Percentiles rank a stretch among this genome's conserved stretches.
phyloP scores from a whole-genome alignment of 2,113 vertebrate genomes.

The Tympanuchus pallidicinctus region DNA sequence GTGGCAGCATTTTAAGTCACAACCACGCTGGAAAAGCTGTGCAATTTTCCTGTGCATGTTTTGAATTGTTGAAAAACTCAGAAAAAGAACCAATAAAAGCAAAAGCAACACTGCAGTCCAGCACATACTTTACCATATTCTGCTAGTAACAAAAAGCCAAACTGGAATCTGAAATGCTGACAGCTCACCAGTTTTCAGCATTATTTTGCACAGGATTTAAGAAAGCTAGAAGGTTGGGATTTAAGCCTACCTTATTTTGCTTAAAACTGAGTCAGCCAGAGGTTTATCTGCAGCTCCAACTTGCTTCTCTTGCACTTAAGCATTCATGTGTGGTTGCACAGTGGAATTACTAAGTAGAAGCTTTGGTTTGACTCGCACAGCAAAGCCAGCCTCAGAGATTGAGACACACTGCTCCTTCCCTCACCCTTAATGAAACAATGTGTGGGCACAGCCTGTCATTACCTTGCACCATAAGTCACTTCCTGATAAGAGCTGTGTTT shows the following conservation, averaged over 20 bases:
- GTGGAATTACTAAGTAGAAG: not conserved
- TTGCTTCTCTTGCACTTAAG: not conserved
- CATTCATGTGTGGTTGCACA: not conserved
- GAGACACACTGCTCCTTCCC: not conserved
- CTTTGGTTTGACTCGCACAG: not conserved
- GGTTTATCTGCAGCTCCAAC: not conserved
- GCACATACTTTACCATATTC: not conserved
- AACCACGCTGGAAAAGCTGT: not conserved
- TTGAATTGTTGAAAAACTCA: not conserved
- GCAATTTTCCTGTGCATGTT: not conserved
- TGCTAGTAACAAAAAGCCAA: not conserved
- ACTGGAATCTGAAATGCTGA: not conserved
- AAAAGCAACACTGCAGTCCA: not conserved
- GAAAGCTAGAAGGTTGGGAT: fast-evolving
- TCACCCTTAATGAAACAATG: fast-evolving
- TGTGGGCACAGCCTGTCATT: not conserved
- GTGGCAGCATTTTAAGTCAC: not conserved
- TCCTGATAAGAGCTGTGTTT: not conserved
- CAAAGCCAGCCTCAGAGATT: not conserved
- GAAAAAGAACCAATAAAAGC: not conserved
- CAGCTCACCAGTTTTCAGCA: not conserved
- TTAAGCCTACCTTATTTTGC: not conserved
- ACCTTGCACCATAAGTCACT: not conserved
- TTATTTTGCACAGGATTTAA: not conserved
- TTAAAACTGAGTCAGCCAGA: not conserved